Percentiles rank a stretch among this genome's conserved stretches.
phyloP scores from a whole-genome alignment of 1,140 invertebrate species.

The Pseudobourletiella spinata region DNA sequence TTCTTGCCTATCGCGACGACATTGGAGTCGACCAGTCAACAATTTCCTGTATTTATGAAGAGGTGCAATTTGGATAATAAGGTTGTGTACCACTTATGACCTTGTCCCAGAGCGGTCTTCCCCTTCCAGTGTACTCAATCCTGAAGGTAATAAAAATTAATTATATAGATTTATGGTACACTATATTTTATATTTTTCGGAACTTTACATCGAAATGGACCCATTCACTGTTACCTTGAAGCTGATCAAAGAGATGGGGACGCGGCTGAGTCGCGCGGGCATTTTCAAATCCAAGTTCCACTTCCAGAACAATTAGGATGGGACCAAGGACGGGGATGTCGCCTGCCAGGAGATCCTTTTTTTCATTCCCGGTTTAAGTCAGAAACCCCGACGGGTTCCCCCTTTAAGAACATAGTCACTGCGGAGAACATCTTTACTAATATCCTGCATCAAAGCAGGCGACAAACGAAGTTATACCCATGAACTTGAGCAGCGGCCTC shows the following conservation, averaged over 20 bases:
- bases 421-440: slow-evolving; percentile 71
- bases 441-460: slow-evolving; percentile 60
- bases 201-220: slow-evolving; percentile 60
- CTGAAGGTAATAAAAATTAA: too few relatives aligned
- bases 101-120: too few relatives aligned
- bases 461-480: neutral
- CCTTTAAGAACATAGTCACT: neutral
- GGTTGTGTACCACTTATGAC: too few relatives aligned
- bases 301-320: slow-evolving; percentile 74
- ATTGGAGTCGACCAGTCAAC: too few relatives aligned
- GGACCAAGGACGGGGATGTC: slow-evolving; percentile 82
- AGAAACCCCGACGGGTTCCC: neutral
- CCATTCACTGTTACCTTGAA: slow-evolving; percentile 77
- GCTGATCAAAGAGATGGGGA: slow-evolving; percentile 48
- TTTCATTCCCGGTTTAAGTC: slow-evolving; percentile 56
- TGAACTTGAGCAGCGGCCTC: too few relatives aligned
- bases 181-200: too few relatives aligned
- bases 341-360: slow-evolving; percentile 86
- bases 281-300: slow-evolving; percentile 82
- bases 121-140: too few relatives aligned
- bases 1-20: too few relatives aligned
- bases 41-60: too few relatives aligned
- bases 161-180: too few relatives aligned
- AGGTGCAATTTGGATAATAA: too few relatives aligned
- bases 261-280: slow-evolving; percentile 73